Evolutionary conservation across 2,113 vertebrate genomes (phyloP).

Genomic region (Bubalus kerabau): DNA sequence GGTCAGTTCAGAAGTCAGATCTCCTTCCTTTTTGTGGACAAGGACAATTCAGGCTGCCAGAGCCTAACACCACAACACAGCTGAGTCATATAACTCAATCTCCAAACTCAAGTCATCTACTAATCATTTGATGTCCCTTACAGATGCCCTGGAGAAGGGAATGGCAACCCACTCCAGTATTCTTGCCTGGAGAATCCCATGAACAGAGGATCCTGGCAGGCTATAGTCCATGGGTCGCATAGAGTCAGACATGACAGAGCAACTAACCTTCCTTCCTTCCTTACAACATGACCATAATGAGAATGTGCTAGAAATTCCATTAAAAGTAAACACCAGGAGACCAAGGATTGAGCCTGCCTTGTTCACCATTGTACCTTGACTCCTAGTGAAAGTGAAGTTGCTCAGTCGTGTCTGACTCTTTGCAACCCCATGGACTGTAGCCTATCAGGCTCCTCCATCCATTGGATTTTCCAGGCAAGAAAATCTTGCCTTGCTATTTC

Average conservation of each 20-base stretch:
- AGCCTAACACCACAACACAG: neutral
- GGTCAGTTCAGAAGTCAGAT: neutral
- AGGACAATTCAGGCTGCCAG: neutral
- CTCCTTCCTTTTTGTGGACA: neutral
- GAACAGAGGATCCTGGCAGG: neutral
- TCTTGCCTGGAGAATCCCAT: neutral
- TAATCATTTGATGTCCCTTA: neutral
- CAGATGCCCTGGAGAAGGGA: neutral
- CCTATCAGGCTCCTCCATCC: neutral
- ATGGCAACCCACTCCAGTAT: neutral
- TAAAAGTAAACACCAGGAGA: neutral
- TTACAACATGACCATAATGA: neutral
- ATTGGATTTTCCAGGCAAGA: neutral
- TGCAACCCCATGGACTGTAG: neutral
- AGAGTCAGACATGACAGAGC: neutral
- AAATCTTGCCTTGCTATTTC: neutral
- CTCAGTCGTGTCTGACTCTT: neutral
- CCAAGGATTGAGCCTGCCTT: neutral
- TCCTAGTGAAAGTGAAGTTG: neutral
- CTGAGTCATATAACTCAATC: neutral
- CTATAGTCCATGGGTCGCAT: neutral
- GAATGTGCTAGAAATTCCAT: neutral
- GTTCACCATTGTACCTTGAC: neutral
- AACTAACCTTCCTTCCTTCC: neutral
- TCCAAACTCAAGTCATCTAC: neutral